phyloP scores from a whole-genome alignment of 2,888 invertebrate genomes.

The Empis livida region DNA sequence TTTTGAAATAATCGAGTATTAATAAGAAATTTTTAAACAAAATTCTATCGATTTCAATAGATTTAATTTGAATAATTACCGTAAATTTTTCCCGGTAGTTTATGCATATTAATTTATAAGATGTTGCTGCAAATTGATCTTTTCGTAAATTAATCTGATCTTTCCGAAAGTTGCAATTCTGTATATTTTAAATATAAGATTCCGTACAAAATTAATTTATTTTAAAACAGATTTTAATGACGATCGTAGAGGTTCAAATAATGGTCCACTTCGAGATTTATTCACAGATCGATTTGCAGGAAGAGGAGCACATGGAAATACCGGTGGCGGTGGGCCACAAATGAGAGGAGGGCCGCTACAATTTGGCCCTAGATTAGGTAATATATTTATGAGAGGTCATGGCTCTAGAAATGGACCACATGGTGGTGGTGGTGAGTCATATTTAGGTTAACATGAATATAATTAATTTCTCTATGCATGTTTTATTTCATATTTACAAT shows the following conservation, averaged over 20 bases:
- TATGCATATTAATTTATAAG: too few relatives aligned
- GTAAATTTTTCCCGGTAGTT: too few relatives aligned
- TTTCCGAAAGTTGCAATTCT: too few relatives aligned
- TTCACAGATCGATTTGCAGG: conserved; percentile 10
- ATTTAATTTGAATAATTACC: too few relatives aligned
- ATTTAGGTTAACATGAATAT: too few relatives aligned
- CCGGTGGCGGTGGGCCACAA: conserved; percentile 16
- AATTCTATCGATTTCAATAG: too few relatives aligned
- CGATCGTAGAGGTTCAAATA: conserved; percentile 16
- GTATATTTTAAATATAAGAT: not conserved
- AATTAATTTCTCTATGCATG: too few relatives aligned
- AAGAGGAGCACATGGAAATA: not conserved
- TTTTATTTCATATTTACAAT: not conserved
- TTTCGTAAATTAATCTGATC: too few relatives aligned
- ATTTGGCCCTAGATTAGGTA: conserved; percentile 15
- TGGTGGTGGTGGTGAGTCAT: too few relatives aligned
- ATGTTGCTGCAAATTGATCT: too few relatives aligned
- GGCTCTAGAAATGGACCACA: conserved; percentile 11
- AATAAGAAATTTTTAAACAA: too few relatives aligned
- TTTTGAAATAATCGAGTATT: too few relatives aligned
- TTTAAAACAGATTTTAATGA: conserved; percentile 15
- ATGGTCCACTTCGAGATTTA: conserved; percentile 9
- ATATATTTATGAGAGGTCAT: conserved; percentile 17
- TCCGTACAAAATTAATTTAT: not conserved
- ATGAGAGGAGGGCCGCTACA: conserved; percentile 14